phyloP scores from a whole-genome alignment of 2,888 invertebrate genomes.

The Cryptophagus acutangulus region DNA sequence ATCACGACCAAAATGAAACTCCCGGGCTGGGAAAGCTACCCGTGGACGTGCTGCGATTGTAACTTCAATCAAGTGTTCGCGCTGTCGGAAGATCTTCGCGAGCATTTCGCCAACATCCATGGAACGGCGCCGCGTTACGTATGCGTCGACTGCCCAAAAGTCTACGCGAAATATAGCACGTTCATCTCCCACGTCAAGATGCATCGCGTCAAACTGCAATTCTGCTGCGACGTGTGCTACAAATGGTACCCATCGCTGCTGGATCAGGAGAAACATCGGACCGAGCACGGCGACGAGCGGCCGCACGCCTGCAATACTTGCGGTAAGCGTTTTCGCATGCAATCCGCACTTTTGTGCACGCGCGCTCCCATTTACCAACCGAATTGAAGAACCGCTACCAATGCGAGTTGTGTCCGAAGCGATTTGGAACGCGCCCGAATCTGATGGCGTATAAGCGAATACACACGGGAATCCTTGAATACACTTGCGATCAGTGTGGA shows the following conservation, averaged over 20 bases:
- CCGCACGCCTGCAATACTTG: constrained; percentile 53
- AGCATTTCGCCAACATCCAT: constrained; percentile 59
- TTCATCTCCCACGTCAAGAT: constrained; percentile 60
- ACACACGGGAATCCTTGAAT: constrained; percentile 53
- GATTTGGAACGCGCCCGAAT: constrained; percentile 56
- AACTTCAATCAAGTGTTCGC: constrained; percentile 48
- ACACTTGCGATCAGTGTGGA: constrained; percentile 55
- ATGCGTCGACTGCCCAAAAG: constrained; percentile 63
- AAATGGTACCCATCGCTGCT: constrained; percentile 52
- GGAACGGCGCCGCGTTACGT: constrained; percentile 59
- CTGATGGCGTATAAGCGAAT: constrained; percentile 55
- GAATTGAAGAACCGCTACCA: constrained; percentile 55
- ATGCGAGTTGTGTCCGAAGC: constrained; percentile 57
- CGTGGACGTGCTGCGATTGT: constrained; percentile 53
- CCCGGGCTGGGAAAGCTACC: constrained; percentile 49
- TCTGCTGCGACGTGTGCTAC: constrained; percentile 52
- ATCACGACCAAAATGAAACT: constrained; percentile 34
- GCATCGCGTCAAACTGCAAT: constrained; percentile 59
- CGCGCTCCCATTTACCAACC: constrained; percentile 54
- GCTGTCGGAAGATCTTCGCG: constrained; percentile 52
- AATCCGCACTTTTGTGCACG: constrained; percentile 54
- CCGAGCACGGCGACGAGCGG: constrained; percentile 52
- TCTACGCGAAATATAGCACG: constrained; percentile 57
- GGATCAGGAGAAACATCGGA: constrained; percentile 46
- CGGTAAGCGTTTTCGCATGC: constrained; percentile 55